Base-by-base conservation (phyloP, 2,113 vertebrate species). In the Toxotes chatareus region DNA sequence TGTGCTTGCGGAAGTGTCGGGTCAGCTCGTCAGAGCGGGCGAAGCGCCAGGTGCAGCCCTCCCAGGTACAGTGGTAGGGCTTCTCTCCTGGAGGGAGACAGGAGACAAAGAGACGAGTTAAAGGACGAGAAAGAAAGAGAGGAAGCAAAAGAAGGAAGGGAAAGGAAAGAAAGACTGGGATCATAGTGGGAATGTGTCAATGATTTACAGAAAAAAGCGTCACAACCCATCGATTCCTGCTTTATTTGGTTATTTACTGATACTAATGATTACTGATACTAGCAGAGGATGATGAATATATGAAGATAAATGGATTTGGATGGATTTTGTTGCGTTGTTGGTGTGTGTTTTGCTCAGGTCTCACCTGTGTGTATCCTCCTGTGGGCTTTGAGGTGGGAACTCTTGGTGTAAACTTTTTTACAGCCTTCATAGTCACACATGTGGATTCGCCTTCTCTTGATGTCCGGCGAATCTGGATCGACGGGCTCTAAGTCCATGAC, bases 391-490 rank as follows among this genome's bases (percentile, higher is more conserved):
- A 99, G 95, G 91, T 99, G 98, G 74, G 98, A 99, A 85, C 98
- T 99, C 93, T 99, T 99, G 70, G 98, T 99, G 94, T 99, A 99
- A 78, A 99, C 98, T 85, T 99, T 99, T 90, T 96, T 97, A 93
- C 98, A 99, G 88, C 98, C 98, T 36, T 97, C 97, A 1, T 99
- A 99, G 93, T 99, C 98, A 8, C 98, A 99, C 91, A 97, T 97
- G 93, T 99, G 97, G 92, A 98, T 97, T 67, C 97, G 94, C 85
- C 97, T 95, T 94, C 97, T 96, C 93, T 98, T 98, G 86, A 97
- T 89, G 84, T 98, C 97, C 0, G 97, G 96, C 0, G 96, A 97
- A 7, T 97, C 97, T 0, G 95, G 89, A 1, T 96, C 95, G 0
- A 77, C 87, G 63, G 93, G 96, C 87, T 95, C 94, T 21, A 95